Evolutionary conservation across 2,888 invertebrate species (phyloP), one percentile per base, ranked within the genome.

Genomic region (Synanthedon myopaeformis): DNA sequence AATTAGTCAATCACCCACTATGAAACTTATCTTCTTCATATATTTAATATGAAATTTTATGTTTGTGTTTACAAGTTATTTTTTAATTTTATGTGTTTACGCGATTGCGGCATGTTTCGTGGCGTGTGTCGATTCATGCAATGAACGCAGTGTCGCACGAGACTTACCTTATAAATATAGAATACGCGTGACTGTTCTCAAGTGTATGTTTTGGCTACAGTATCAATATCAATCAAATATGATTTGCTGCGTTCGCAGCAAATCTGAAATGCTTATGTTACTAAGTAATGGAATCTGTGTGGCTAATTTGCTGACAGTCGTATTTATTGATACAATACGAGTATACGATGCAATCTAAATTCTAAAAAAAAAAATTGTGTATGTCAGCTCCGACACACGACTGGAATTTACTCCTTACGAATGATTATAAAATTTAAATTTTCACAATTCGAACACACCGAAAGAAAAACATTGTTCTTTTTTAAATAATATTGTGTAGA

Each of bases 61-160:
- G 55, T 57, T 61, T 56, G 50, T 61, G 58, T 68, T 67, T 66
- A 63, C 61, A 60, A 61, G 60, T 35, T 61, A 61, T 51, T 57
- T 65, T 67, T 70, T 64, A 62, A 63, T 65, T 65, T 68, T 55
- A 59, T 65, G 58, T 61, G 59, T 62, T 59, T 61, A 56, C 61
- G 67, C 65, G 65, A 69, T 63, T 66, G 65, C 72, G 70, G 65
- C 81, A 80, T 79, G 69, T 70, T 76, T 59, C 62, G 57, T 61
- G 62, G 56, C 60, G 63, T 59, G 63, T 65, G 64, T 59, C 64
- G 63, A 61, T 61, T 66, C 67, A 65, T 67, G 63, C 70, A 74
- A 68, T 73, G 76, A 61, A 66, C 67, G 58, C 57, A 59, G 64
- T 59, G 59, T 60, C 57, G 61, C 61, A 58, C 64, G 64, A 63